These are phyloP conservation scores for Lagorchestes hirsutus DNA, from an alignment of 2,797 vertebrate species.

Conservation along the genomic window DNA sequence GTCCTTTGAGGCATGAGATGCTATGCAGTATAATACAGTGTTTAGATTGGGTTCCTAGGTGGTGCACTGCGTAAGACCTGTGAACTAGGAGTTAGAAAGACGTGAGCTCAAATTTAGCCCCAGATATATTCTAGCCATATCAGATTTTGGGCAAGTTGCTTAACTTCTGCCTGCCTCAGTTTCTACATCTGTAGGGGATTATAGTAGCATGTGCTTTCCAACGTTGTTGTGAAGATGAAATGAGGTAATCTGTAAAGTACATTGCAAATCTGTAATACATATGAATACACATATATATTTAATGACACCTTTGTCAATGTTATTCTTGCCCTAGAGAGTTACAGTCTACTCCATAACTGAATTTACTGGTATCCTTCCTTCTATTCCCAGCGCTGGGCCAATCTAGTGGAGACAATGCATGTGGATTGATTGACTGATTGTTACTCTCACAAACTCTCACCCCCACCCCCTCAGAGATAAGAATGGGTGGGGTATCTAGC, in stretches of 20 bases:
- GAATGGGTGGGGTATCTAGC: background rate
- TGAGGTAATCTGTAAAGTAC: background rate
- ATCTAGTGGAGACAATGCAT: background rate
- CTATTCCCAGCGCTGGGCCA: background rate
- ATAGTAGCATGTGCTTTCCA: background rate
- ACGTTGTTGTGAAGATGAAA: background rate
- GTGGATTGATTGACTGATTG: background rate
- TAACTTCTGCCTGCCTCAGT: background rate
- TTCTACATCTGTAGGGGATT: background rate
- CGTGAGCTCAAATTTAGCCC: background rate
- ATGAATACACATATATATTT: background rate
- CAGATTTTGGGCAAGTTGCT: background rate
- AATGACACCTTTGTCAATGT: background rate
- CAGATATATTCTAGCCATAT: background rate
- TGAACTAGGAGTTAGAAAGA: background rate
- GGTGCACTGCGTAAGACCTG: background rate
- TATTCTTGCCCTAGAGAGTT: background rate
- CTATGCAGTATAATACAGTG: background rate
- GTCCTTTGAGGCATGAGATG: background rate
- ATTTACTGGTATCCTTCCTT: background rate
- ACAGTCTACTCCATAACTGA: background rate
- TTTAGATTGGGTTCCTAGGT: background rate
- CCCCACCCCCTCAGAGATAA: background rate
- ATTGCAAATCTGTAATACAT: background rate
- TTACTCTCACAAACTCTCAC: background rate